Percentiles rank a stretch among this genome's conserved stretches.
Conservation (phyloP, 2,797 vertebrate species). For the Aldrovandia affinis region DNA sequence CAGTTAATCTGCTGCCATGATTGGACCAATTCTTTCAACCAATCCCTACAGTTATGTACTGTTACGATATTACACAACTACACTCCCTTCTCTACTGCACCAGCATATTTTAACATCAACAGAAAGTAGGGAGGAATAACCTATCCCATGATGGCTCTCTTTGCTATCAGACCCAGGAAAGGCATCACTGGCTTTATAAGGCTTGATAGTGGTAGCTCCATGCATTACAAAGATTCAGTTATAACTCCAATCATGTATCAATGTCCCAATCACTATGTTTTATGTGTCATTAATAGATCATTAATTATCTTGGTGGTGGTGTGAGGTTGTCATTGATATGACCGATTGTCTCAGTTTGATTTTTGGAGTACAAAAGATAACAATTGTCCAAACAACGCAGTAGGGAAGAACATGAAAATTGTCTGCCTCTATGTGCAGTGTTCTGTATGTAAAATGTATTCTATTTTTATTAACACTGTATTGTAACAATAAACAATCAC, state of each 20-base stretch:
- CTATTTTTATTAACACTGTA: not conserved
- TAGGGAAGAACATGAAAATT: not conserved
- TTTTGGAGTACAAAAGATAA: not conserved
- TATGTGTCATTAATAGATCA: not conserved
- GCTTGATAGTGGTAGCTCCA: not conserved
- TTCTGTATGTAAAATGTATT: slow-evolving; percentile 16
- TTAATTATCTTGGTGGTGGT: not conserved
- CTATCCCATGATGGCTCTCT: not conserved
- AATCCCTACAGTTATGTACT: slow-evolving; percentile 10
- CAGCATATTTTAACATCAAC: not conserved
- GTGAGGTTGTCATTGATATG: not conserved
- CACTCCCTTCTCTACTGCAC: not conserved
- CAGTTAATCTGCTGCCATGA: not conserved
- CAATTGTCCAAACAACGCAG: not conserved
- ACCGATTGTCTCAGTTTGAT: not conserved
- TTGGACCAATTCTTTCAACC: not conserved
- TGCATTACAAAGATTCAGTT: not conserved
- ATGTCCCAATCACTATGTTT: not conserved
- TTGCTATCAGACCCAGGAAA: not conserved
- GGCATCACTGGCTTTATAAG: not conserved
- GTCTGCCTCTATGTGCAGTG: not conserved
- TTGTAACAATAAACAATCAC: not conserved
- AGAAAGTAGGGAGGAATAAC: not conserved
- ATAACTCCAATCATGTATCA: not conserved
- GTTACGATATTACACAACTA: not conserved